Evolutionary conservation across 2,113 vertebrate species (phyloP), one percentile per base, ranked within the genome.

Genomic region (Sakesphorus luctuosus): DNA sequence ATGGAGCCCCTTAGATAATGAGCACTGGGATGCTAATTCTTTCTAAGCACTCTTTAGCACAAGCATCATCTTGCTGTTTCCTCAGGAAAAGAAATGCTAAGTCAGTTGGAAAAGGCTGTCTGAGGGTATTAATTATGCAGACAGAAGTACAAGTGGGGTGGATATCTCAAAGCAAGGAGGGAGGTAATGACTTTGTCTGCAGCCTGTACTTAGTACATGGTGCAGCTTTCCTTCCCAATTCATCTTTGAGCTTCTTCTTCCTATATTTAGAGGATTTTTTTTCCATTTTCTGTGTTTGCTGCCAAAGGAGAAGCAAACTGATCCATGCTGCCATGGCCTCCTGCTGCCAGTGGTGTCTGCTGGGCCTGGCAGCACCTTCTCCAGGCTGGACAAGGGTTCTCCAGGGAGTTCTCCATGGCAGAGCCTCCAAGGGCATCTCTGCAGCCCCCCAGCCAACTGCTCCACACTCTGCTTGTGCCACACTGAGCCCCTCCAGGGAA

Each of bases 41-140:
- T 28, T 47, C 23, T 62, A 87, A 73, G 17, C 69, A 33, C 40
- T 72, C 28, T 72, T 94, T 81, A 47, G 73, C 76, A 80, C 44
- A 47, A 74, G 47, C 40, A 38, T 78, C 71, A 35, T 83, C 89
- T 29, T 24, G 49, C 86, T 62, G n/a, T 56, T 95, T 93, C 72
- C 96, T 85, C 69, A 25, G 94, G 89, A 87, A 84, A 71, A 77
- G 55, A 92, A 95, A 67, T 59, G 52, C 89, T 59, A 49, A 59
- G n/a, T 88, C 82, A 46, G 61, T 88, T 80, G 59, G 40, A 46
- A 49, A 63, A 61, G 49, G 72, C 81, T 63, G 66, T 90, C 66
- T 55, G 18, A 86, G 43, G 79, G 77, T 94, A 65, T 84, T 93
- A 90, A 97, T 96, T 95, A 96, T 46, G 33, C 59, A 85, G 78